Conservation (phyloP, 2,888 invertebrate genomes). For the Ophion ellenae region DNA sequence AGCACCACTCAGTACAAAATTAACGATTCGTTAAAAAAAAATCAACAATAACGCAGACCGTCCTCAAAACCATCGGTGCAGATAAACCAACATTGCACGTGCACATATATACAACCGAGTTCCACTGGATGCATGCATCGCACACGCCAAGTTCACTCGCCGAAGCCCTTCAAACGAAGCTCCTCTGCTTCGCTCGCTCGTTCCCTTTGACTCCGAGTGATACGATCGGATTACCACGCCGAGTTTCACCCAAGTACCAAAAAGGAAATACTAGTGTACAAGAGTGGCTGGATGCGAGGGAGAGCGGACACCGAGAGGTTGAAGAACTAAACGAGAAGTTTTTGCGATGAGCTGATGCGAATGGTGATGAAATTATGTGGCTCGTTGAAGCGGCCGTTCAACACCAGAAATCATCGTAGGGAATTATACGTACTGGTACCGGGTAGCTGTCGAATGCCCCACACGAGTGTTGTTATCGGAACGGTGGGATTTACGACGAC, state of each 20-base stretch:
- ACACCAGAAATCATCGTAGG: constrained; percentile 37
- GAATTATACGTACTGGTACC: constrained; percentile 14
- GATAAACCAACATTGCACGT: too few relatives aligned
- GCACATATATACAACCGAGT: constrained; percentile 36
- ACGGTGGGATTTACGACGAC: too few relatives aligned
- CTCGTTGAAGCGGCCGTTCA: constrained; percentile 50
- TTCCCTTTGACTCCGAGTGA: constrained; percentile 26
- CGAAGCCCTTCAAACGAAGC: constrained; percentile 60
- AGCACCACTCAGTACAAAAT: too few relatives aligned
- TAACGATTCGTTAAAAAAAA: too few relatives aligned
- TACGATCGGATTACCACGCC: constrained; percentile 55
- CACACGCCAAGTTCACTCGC: constrained; percentile 55
- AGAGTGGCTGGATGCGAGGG: constrained; percentile 3
- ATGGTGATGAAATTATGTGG: constrained; percentile 53
- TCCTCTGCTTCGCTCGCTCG: constrained; percentile 24
- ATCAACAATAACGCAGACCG: too few relatives aligned
- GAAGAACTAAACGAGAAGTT: constrained; percentile 55
- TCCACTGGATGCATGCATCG: constrained; percentile 20
- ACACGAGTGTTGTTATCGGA: too few relatives aligned
- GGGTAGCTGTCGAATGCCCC: too few relatives aligned
- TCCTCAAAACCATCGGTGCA: too few relatives aligned
- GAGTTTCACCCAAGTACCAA: constrained; percentile 51
- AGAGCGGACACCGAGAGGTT: constrained; percentile 28
- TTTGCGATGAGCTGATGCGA: constrained; percentile 33
- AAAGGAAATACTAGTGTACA: constrained; percentile 34